A percentile compares a stretch with the other conserved stretches of the same genome.
These are phyloP conservation scores for Protomyctophum bolini DNA, from an alignment of 2,113 vertebrate species.

Conservation along the genomic window DNA sequence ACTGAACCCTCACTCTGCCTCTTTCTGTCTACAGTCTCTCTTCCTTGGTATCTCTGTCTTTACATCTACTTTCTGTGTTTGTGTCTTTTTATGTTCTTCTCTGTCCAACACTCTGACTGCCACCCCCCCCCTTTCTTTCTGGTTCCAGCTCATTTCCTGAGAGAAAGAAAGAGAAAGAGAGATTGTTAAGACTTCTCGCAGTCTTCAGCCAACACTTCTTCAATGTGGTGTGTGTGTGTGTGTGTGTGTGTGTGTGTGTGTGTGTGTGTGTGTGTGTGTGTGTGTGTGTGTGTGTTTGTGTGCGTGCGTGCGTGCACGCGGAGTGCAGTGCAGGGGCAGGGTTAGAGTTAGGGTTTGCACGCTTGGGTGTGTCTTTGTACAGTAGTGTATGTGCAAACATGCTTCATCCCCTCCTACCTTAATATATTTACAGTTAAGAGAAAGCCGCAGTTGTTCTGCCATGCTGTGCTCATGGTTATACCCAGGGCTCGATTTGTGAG, in stretches of 20 bases:
- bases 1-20: no score
- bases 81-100: background rate
- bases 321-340: background rate
- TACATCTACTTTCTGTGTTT: background rate
- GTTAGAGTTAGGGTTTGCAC: background rate
- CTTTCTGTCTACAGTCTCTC: background rate
- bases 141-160: constrained; percentile 31
- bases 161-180: constrained; percentile 31
- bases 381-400: background rate
- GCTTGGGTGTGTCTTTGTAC: background rate
- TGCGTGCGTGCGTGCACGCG: background rate
- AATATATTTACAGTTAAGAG: background rate
- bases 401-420: background rate
- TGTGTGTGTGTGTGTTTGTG: constrained; percentile 1
- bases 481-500: no score
- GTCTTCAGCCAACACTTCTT: constrained; percentile 33
- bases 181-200: constrained; percentile 22
- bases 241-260: constrained; percentile 2
- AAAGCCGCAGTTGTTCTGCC: background rate
- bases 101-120: no score
- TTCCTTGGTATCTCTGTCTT: background rate
- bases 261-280: constrained; percentile 1
- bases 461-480: no score
- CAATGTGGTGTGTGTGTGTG: constrained; percentile 11
- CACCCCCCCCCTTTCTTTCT: background rate